Conservation (phyloP, 2,888 invertebrate species). For the Oasisia sp. region DNA sequence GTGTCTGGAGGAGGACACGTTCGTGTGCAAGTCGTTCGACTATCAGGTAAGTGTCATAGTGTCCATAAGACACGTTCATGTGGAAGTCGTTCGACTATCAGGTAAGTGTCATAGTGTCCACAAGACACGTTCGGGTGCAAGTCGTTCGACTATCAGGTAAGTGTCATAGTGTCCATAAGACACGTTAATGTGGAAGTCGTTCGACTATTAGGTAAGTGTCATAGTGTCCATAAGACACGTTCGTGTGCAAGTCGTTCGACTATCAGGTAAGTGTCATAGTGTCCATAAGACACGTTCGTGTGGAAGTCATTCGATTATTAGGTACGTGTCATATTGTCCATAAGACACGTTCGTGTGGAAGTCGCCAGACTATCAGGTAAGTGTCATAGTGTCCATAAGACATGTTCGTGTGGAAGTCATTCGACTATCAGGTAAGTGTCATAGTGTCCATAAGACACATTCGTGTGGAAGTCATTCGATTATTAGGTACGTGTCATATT, state of each 20-base stretch:
- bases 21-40: slow-evolving; percentile 62
- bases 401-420: slow-evolving; percentile 59
- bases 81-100: slow-evolving; percentile 41
- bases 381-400: slow-evolving; percentile 23
- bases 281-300: no score
- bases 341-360: neutral
- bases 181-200: neutral
- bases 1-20: slow-evolving; percentile 56
- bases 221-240: neutral
- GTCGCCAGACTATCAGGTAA: no score
- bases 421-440: slow-evolving; percentile 58
- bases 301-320: no score
- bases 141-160: slow-evolving; percentile 45
- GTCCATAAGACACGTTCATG: neutral
- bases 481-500: slow-evolving; percentile 34
- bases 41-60: slow-evolving; percentile 51
- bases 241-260: neutral
- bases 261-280: no score
- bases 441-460: neutral
- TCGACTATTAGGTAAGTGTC: slow-evolving; percentile 45
- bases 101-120: slow-evolving; percentile 33
- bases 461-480: slow-evolving; percentile 39
- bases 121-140: neutral
- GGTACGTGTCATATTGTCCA: slow-evolving; percentile 32
- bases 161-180: neutral